Evolutionary conservation across 2,888 invertebrate species (phyloP).

Genomic region (Orgyia antiqua): DNA sequence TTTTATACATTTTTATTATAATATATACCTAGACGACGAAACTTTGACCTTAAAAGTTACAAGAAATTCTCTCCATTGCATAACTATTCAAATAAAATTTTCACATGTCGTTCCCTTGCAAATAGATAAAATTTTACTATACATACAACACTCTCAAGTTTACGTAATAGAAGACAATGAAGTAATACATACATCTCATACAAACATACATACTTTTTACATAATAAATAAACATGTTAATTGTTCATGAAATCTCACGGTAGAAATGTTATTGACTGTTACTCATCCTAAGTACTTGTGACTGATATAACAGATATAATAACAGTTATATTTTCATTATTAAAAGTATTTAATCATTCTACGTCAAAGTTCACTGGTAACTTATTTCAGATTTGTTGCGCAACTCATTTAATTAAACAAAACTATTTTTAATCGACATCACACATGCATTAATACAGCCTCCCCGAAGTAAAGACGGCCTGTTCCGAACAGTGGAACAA

Average conservation of each 20-base stretch:
- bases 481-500: too few relatives aligned
- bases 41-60: constrained; percentile 7
- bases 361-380: too few relatives aligned
- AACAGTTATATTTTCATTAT: constrained; percentile 2
- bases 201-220: constrained; percentile 1
- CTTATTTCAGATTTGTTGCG: too few relatives aligned
- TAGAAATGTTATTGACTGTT: constrained; percentile 7
- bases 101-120: neutral
- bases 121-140: constrained; percentile 2
- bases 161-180: constrained; percentile 1
- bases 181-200: constrained; percentile 1
- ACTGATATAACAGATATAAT: constrained; percentile 3
- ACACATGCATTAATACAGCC: too few relatives aligned
- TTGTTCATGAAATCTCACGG: constrained; percentile 6
- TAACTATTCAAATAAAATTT: constrained; percentile 3
- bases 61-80: constrained; percentile 5
- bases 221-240: constrained; percentile 1
- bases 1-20: too few relatives aligned
- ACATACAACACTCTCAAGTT: neutral
- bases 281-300: constrained; percentile 7
- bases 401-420: too few relatives aligned
- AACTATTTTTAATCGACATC: too few relatives aligned
- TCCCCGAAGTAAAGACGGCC: too few relatives aligned
- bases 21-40: too few relatives aligned
- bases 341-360: constrained; percentile 12